phyloP scores from a whole-genome alignment of 2,113 vertebrate species.

The Gallinago undulata region DNA sequence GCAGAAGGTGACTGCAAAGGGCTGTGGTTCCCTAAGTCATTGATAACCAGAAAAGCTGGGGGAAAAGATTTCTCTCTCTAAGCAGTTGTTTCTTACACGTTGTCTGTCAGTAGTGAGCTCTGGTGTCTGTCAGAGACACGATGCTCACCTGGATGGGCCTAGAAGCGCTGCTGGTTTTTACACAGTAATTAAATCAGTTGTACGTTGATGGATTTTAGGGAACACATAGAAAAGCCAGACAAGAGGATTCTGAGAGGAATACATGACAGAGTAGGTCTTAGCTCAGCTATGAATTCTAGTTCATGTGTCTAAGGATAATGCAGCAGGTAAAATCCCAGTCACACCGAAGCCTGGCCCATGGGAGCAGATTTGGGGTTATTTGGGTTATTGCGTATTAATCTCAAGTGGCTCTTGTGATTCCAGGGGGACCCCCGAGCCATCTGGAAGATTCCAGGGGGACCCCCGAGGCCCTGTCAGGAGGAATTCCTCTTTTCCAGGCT shows the following conservation, averaged over 20 bases:
- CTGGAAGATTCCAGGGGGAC: neutral
- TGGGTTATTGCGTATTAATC: neutral
- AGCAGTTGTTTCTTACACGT: neutral
- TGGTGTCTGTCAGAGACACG: neutral
- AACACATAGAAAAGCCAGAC: neutral
- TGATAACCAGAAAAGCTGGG: neutral
- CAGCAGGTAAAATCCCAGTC: neutral
- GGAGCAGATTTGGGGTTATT: neutral
- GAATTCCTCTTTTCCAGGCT: neutral
- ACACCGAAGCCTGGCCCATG: fast-evolving
- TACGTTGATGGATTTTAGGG: neutral
- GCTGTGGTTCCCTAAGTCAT: neutral
- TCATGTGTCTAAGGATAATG: neutral
- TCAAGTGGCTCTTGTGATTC: neutral
- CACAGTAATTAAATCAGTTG: neutral
- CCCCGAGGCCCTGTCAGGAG: neutral
- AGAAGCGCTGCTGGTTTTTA: neutral
- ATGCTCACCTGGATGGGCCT: neutral
- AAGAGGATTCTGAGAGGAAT: neutral
- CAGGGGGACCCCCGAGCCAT: neutral
- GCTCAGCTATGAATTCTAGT: neutral
- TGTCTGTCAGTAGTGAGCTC: neutral
- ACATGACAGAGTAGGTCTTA: neutral
- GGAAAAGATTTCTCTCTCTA: neutral
- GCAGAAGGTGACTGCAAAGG: neutral